Base-by-base conservation (phyloP, 2,888 invertebrate species). In the Drosophila demipolita region DNA sequence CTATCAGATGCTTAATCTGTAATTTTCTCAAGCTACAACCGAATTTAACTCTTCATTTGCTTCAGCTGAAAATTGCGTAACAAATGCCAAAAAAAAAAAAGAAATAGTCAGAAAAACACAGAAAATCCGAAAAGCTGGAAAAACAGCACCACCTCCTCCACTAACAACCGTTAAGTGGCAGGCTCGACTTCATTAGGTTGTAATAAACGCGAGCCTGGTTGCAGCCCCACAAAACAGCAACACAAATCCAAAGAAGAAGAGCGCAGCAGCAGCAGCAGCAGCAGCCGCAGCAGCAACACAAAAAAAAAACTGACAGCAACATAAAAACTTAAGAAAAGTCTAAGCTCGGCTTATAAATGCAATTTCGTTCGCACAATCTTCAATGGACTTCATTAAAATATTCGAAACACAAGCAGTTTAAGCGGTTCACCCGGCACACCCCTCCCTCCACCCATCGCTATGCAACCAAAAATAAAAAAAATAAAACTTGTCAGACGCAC, bases 311-410 rank as follows among this genome's bases (percentile, higher is more conserved):
- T 81, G 89, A 83, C 87, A 87, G 82, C 82, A 84, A 75, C 82
- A 89, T 85, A 89, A 86, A 78, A 84, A 78, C 73, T 65, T 70
- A 75, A 76, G 66, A 79, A 78, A 82, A 80, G 73, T 74, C 78
- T 74, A 77, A 78, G 75, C 89, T 57, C 72, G 73, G 80, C 86
- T 83, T 90, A 89, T 83, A 90, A 87, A 89, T 90, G 87, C 90
- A 89, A 87, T 90, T 87, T 82, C 86, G 80, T 75, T 89, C 87
- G 89, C 89, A 87, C 82, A 84, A 85, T 89, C 89, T 81, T 87
- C 86, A 89, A 89, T 87, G 90, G 90, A 87, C 88, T 87, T 87
- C 88, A 87, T 87, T 88, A 88, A 90, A 88, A 88, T 88, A 87
- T 90, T 80, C 83, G 87, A 90, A 88, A 83, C 77, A 86, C 76